Percentiles rank a stretch among this genome's conserved stretches.
Evolutionary conservation across 2,113 vertebrate species (phyloP).

Genomic region (Cichladusa arquata): DNA sequence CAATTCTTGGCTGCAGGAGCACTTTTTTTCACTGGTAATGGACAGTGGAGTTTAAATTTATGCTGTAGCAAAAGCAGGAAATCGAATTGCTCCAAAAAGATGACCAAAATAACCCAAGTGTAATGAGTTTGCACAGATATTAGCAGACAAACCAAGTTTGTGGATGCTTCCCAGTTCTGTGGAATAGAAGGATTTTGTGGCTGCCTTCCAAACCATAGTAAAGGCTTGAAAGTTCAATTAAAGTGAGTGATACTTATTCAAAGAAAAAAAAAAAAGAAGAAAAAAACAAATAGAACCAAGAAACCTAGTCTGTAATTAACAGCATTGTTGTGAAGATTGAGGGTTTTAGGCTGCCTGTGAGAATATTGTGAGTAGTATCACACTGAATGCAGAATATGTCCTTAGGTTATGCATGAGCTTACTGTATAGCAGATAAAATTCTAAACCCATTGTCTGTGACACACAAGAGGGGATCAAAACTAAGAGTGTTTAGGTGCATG

Average conservation of each 20-base stretch:
- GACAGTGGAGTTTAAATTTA: neutral
- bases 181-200: neutral
- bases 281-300: accelerated
- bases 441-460: neutral
- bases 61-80: neutral
- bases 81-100: neutral
- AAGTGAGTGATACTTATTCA: neutral
- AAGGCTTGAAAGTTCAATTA: neutral
- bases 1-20: neutral
- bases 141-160: neutral
- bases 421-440: neutral
- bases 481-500: neutral
- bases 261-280: neutral
- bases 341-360: neutral
- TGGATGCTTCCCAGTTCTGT: neutral
- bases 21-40: neutral
- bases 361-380: neutral
- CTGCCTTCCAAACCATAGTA: neutral
- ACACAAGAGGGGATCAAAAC: neutral
- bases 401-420: neutral
- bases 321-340: neutral
- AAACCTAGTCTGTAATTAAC: neutral
- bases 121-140: neutral
- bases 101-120: neutral
- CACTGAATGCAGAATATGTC: neutral